Conservation (phyloP, 2,888 invertebrate genomes). For the Crossocerus cetratus region DNA sequence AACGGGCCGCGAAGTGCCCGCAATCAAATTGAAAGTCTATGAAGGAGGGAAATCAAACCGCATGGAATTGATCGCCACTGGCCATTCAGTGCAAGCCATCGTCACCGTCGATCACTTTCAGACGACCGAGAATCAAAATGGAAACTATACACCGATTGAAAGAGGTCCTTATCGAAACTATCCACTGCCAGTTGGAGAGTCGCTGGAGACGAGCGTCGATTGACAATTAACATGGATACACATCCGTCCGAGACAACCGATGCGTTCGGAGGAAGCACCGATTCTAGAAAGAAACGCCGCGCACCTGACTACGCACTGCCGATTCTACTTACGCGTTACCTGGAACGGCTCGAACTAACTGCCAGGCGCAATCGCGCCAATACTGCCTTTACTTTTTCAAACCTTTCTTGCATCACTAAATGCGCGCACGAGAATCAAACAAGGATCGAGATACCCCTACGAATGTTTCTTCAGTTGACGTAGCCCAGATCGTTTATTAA, state of each 20-base stretch:
- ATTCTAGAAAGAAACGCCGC: not conserved
- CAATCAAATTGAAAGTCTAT: conserved; percentile 4
- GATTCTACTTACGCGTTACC: not conserved
- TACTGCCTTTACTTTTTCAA: no score
- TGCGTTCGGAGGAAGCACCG: not conserved
- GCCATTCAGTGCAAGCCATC: conserved; percentile 39
- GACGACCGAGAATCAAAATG: conserved; percentile 51
- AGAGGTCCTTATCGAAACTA: not conserved
- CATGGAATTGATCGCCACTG: conserved; percentile 48
- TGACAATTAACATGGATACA: not conserved
- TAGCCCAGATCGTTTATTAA: no score
- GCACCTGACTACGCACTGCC: not conserved
- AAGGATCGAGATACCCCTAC: no score
- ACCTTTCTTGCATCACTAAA: no score
- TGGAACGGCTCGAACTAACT: not conserved
- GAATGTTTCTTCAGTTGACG: no score
- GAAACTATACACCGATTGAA: conserved; percentile 29
- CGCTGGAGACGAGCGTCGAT: not conserved
- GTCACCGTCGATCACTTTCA: conserved; percentile 11
- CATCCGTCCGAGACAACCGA: not conserved
- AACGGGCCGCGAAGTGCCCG: not conserved
- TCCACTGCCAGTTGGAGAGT: not conserved
- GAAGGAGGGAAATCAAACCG: conserved; percentile 40
- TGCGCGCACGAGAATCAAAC: no score
- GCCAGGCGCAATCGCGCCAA: not conserved